phyloP scores from a whole-genome alignment of 2,888 invertebrate genomes.

The Phalera bucephala region DNA sequence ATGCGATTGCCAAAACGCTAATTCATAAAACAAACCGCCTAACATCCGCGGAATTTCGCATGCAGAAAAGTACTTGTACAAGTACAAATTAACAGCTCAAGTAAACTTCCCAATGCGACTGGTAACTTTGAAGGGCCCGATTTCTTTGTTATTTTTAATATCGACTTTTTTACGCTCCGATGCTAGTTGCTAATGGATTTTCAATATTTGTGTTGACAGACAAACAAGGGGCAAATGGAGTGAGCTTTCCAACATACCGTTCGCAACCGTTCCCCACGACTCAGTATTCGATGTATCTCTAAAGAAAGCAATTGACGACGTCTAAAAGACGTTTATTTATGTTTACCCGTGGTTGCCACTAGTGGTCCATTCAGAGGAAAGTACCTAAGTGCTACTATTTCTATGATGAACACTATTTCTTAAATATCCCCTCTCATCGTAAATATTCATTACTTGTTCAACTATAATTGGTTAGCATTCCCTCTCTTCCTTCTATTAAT shows the following conservation, averaged over 20 bases:
- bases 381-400: too few species aligned
- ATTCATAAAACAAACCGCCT: constrained; percentile 29
- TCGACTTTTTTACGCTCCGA: constrained; percentile 67
- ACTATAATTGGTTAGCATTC: too few species aligned
- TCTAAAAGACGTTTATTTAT: constrained; percentile 37
- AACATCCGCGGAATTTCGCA: constrained; percentile 37
- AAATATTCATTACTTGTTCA: too few species aligned
- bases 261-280: constrained; percentile 36
- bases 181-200: constrained; percentile 76
- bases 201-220: constrained; percentile 78
- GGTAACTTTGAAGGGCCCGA: constrained; percentile 57
- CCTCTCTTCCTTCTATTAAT: too few species aligned
- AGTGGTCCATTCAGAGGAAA: constrained; percentile 18
- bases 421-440: too few species aligned
- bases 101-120: constrained; percentile 48
- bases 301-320: constrained; percentile 38
- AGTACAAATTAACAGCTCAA: constrained; percentile 29
- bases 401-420: too few species aligned
- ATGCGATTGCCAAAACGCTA: constrained; percentile 24
- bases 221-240: constrained; percentile 69
- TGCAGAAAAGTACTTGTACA: constrained; percentile 15
- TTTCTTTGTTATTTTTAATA: constrained; percentile 76
- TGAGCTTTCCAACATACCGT: constrained; percentile 53
- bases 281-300: constrained; percentile 30
- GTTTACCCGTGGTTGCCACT: constrained; percentile 30